Base-by-base conservation (phyloP, 2,113 vertebrate species). In the Periophthalmus modestus region DNA sequence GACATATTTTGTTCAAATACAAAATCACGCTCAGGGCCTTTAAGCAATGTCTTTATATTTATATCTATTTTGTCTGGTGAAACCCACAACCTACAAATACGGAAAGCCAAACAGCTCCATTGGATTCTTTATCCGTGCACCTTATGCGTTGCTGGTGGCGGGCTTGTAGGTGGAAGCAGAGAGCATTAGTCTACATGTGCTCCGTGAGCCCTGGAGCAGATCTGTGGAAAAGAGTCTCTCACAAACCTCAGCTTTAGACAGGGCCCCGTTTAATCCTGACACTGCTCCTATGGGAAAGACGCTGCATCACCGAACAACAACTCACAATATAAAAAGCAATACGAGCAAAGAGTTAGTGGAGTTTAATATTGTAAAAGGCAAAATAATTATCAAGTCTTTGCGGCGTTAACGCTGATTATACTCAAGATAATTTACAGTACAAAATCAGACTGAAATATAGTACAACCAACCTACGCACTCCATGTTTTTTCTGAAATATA, bases 251-350 rank as follows among this genome's bases (percentile, higher is more conserved):
- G 33, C 74, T 67, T 63, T 59, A 57, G 59, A 73, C 46, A 52
- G 67, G 67, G 18, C 57, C 43, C 5, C 55, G 54, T 46, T 66
- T 46, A 43, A 24, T 65, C 62, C 69, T 65, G 75, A 81, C 79
- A 76, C 61, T 6, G 9, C 65, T 75, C 81, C 18, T 1, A 57
- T 63, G 81, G 81, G 81, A 85, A 52, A 54, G 47, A 14, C 10
- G 68, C 72, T 81, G 79, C 70, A 85, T 84, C 75, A 82, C 73
- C 48, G 24, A 33, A 48, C 54, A 67, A 80, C 79, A 72, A 73
- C 43, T 43, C 68, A 36, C 57, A 54, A 68, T 55, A 66, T 68
- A 33, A 80, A 68, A 75, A 39, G 46, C 7, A 6, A n/a, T n/a
- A 63, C 36, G 48, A n/a, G 24, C 3, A 59, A 69, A 74, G 23